phyloP scores from a whole-genome alignment of 2,797 vertebrate species.

The Mormyrops boulengeri region DNA sequence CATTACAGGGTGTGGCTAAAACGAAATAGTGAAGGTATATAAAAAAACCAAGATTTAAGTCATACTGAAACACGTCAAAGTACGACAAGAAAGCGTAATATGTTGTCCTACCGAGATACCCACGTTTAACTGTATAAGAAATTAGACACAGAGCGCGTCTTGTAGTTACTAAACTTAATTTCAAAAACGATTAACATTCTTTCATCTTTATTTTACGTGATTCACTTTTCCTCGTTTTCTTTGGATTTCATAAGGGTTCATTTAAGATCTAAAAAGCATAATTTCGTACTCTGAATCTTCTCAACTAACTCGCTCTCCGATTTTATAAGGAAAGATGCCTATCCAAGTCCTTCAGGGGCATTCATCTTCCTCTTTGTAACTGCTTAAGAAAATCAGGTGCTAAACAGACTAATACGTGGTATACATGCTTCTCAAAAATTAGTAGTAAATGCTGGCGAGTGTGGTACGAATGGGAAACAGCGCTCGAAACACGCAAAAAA shows the following conservation, averaged over 20 bases:
- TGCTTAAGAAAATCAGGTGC: background rate
- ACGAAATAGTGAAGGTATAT: background rate
- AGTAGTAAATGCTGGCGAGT: background rate
- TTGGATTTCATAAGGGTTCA: background rate
- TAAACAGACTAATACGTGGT: background rate
- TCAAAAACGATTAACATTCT: background rate
- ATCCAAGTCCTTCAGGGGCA: background rate
- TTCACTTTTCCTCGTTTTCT: background rate
- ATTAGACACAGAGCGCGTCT: background rate
- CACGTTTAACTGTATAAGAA: background rate
- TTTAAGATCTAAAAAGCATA: background rate
- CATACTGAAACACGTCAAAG: background rate
- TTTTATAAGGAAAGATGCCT: background rate
- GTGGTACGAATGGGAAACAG: background rate
- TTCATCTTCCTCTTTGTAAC: background rate
- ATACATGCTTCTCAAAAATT: background rate
- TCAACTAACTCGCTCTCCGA: background rate
- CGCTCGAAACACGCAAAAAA: background rate
- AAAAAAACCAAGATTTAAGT: background rate
- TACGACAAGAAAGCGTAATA: background rate
- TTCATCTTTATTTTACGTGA: background rate
- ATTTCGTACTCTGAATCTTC: background rate
- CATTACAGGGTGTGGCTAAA: conserved; percentile 40
- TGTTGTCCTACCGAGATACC: background rate
- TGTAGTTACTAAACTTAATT: conserved; percentile 7